Percentiles rank a stretch among this genome's conserved stretches.
Evolutionary conservation across 2,888 invertebrate genomes (phyloP).

Genomic region (Gordius sp.): DNA sequence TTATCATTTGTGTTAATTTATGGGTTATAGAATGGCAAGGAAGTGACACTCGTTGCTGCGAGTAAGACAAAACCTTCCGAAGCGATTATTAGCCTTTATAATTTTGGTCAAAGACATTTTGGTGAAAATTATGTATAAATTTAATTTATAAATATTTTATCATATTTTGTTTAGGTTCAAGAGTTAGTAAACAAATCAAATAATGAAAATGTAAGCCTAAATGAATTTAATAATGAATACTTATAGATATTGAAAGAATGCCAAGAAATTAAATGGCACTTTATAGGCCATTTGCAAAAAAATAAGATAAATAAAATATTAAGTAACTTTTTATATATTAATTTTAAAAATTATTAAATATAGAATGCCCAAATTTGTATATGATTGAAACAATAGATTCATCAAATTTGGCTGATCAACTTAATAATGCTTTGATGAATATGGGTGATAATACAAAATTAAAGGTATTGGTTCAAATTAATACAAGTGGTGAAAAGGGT

Average conservation of each 20-base stretch:
- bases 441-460: conserved; percentile 26
- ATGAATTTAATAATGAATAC: neutral
- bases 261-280: conserved; percentile 80
- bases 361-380: conserved; percentile 42
- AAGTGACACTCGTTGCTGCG: conserved; percentile 70
- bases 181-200: conserved; percentile 45
- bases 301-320: conserved; percentile 39
- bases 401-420: conserved; percentile 27
- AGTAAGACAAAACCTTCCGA: conserved; percentile 63
- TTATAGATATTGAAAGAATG: conserved; percentile 33
- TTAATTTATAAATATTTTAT: neutral
- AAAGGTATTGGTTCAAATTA: conserved; percentile 68
- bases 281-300: conserved; percentile 72
- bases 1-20: too few relatives aligned
- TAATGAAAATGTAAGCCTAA: conserved; percentile 22
- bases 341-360: neutral
- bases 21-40: too few relatives aligned
- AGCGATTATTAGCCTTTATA: conserved; percentile 52
- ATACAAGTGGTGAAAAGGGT: conserved; percentile 70
- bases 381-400: conserved; percentile 68
- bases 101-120: conserved; percentile 63
- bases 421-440: neutral
- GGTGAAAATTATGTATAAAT: conserved; percentile 71
- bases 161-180: conserved; percentile 28
- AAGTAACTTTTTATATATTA: neutral